phyloP scores from a whole-genome alignment of 2,888 invertebrate genomes.

The Aphodius sticticus region DNA sequence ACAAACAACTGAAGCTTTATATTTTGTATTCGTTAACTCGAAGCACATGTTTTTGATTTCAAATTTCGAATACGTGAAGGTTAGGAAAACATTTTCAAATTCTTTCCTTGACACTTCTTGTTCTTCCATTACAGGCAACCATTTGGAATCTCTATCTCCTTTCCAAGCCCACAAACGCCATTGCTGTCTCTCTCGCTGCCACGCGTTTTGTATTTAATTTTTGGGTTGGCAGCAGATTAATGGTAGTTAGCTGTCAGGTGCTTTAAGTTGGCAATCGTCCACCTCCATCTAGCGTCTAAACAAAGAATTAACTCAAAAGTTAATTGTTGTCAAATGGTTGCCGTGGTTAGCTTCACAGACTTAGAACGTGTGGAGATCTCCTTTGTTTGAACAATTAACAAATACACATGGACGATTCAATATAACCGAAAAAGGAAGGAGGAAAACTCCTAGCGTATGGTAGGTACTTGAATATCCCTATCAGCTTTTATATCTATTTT shows the following conservation, averaged over 20 bases:
- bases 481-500: too few species aligned
- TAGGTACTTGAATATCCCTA: too few species aligned
- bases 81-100: conserved; percentile 26
- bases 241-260: conserved; percentile 10
- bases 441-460: too few species aligned
- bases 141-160: not conserved
- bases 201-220: not conserved
- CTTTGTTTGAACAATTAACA: too few species aligned
- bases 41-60: conserved; percentile 4
- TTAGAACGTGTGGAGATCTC: too few species aligned
- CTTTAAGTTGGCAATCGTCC: conserved; percentile 6
- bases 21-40: not conserved
- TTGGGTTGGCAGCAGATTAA: conserved; percentile 16
- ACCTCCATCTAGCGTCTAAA: not conserved
- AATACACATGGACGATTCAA: too few species aligned
- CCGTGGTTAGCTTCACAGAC: too few species aligned
- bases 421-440: too few species aligned
- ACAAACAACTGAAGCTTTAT: not conserved
- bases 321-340: too few species aligned
- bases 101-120: conserved; percentile 30
- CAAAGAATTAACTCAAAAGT: too few species aligned
- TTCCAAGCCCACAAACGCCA: not conserved
- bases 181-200: conserved; percentile 10
- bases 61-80: conserved; percentile 17
- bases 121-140: conserved; percentile 27